A percentile compares a stretch with the other conserved stretches of the same genome.
These are phyloP conservation scores for Scaptodrosophila latifasciaeformis DNA, from an alignment of 2,888 invertebrate species.

Conservation along the genomic window DNA sequence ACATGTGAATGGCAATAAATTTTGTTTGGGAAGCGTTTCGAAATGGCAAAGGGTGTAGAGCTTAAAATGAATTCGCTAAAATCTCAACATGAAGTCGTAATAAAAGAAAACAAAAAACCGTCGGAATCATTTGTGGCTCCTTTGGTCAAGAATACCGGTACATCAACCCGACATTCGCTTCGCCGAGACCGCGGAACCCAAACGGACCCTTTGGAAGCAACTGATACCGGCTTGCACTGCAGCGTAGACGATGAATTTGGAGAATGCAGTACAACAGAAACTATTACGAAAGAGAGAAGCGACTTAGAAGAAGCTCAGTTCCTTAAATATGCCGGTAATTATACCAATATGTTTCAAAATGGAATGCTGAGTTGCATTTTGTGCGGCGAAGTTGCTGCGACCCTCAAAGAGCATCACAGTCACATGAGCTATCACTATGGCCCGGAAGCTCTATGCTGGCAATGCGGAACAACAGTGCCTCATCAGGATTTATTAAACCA, in stretches of 20 bases:
- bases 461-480: constrained; percentile 43
- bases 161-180: background rate
- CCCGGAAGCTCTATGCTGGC: constrained; percentile 41
- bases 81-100: too few species aligned
- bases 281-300: constrained; percentile 1
- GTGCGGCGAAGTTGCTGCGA: constrained; percentile 55
- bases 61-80: too few species aligned
- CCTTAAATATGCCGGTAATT: constrained; percentile 33
- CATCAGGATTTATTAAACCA: constrained; percentile 24
- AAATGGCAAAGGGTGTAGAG: too few species aligned
- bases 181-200: constrained; percentile 25
- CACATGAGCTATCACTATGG: constrained; percentile 57
- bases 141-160: too few species aligned
- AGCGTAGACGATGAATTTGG: constrained; percentile 20
- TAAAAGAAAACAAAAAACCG: too few species aligned
- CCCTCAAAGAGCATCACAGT: constrained; percentile 20
- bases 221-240: constrained; percentile 49
- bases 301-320: constrained; percentile 19
- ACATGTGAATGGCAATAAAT: too few species aligned
- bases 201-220: constrained; percentile 15
- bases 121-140: too few species aligned
- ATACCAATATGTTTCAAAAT: constrained; percentile 41
- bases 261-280: too few species aligned
- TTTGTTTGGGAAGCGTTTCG: too few species aligned
- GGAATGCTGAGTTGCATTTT: constrained; percentile 49